Conservation (phyloP, 2,797 vertebrate species). For the Numenius phaeopus region DNA sequence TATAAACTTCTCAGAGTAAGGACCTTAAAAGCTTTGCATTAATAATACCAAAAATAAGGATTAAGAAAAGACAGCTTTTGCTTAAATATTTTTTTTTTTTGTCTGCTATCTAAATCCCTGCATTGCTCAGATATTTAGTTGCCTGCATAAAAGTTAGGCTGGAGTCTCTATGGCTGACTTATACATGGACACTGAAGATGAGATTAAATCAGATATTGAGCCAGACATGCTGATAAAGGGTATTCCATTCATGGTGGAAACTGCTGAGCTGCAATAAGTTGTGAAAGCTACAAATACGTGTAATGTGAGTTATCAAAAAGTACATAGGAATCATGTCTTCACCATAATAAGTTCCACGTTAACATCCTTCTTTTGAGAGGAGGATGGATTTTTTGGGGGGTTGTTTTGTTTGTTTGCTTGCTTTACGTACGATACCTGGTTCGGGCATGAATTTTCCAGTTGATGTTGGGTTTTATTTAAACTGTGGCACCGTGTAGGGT, state of each 20-base stretch:
- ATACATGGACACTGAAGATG: neutral
- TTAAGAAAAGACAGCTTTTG: conserved; percentile 6
- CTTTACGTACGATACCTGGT: neutral
- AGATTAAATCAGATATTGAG: conserved; percentile 2
- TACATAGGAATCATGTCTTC: neutral
- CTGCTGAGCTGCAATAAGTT: neutral
- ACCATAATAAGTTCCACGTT: neutral
- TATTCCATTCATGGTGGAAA: neutral
- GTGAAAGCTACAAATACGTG: neutral
- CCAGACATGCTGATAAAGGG: neutral
- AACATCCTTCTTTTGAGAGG: neutral
- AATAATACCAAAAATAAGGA: conserved; percentile 24
- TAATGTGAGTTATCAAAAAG: neutral
- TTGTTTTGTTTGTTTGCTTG: neutral
- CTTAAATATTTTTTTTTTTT: neutral
- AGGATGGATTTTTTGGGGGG: accelerated
- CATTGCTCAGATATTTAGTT: neutral
- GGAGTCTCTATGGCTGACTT: neutral
- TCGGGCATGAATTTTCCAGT: neutral
- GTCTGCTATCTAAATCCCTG: neutral
- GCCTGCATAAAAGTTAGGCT: neutral
- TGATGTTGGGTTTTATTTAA: conserved; percentile 8
- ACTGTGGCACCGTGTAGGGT: neutral
- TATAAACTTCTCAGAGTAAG: conserved; percentile 4
- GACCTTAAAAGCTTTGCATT: conserved; percentile 9